phyloP scores from a whole-genome alignment of 1,140 invertebrate species.

The Armadillidium nasatum region DNA sequence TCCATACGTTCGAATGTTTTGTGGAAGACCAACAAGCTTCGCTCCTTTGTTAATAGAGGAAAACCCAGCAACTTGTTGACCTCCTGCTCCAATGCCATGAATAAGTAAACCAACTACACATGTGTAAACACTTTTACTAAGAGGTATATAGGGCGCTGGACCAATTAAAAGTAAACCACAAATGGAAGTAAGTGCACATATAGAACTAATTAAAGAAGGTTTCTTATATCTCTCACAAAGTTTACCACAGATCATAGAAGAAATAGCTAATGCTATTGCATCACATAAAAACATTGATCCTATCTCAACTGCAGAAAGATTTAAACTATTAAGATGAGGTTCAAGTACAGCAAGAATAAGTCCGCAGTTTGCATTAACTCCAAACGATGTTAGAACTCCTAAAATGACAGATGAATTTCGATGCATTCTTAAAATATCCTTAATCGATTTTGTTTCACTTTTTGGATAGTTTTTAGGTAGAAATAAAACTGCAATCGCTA shows the following conservation, averaged over 20 bases:
- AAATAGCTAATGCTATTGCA: constrained; percentile 74
- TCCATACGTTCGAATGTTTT: constrained; percentile 75
- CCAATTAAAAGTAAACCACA: constrained; percentile 66
- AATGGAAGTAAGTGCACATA: constrained; percentile 63
- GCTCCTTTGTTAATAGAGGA: constrained; percentile 70
- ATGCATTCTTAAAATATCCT: constrained; percentile 51
- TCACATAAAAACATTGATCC: constrained; percentile 83
- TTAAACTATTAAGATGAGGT: constrained; percentile 69
- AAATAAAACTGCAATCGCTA: constrained; percentile 36
- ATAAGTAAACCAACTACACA: constrained; percentile 65
- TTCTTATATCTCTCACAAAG: constrained; percentile 63
- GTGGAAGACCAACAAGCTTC: constrained; percentile 66
- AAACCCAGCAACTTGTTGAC: constrained; percentile 74
- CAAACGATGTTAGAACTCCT: constrained; percentile 63
- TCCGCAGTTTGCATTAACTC: constrained; percentile 72
- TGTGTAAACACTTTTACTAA: constrained; percentile 26
- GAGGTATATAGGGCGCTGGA: constrained; percentile 51
- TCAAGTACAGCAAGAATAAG: constrained; percentile 76
- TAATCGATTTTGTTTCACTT: constrained; percentile 54
- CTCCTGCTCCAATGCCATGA: constrained; percentile 74
- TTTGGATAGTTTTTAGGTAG: constrained; percentile 44
- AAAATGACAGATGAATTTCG: constrained; percentile 51
- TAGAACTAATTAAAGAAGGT: constrained; percentile 63
- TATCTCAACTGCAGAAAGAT: constrained; percentile 65
- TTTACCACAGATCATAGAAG: constrained; percentile 74